phyloP scores from a whole-genome alignment of 2,888 invertebrate species.

The Formica aserva region DNA sequence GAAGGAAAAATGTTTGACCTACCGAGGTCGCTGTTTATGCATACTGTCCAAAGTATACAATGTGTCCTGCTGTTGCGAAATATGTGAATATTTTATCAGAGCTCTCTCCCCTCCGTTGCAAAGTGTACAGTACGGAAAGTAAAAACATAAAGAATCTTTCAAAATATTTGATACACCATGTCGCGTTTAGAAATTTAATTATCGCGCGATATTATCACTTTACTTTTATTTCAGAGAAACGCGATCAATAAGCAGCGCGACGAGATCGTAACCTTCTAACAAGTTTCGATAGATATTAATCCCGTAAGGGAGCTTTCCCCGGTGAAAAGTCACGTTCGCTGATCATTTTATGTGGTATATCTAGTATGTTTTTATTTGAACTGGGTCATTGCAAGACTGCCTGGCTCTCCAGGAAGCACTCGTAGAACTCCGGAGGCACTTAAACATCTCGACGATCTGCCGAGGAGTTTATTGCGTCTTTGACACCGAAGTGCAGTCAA shows the following conservation, averaged over 20 bases:
- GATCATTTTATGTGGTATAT: constrained; percentile 49
- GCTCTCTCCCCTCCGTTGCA: no score
- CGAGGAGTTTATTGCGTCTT: constrained; percentile 72
- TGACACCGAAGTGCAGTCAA: constrained; percentile 59
- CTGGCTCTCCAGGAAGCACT: constrained; percentile 69
- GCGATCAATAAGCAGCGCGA: background rate
- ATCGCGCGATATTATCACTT: background rate
- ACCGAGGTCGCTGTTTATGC: constrained; percentile 17
- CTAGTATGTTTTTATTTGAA: constrained; percentile 77
- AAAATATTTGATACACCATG: background rate
- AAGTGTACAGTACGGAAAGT: background rate
- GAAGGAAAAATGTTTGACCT: constrained; percentile 45
- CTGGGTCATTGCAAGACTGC: constrained; percentile 71
- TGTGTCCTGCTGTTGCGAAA: background rate
- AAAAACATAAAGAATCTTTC: background rate
- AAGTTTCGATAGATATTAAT: constrained; percentile 39
- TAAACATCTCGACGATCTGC: constrained; percentile 53
- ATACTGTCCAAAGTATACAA: background rate
- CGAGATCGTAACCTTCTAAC: constrained; percentile 16
- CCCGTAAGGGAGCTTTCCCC: constrained; percentile 21
- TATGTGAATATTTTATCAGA: constrained; percentile 19
- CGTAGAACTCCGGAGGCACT: constrained; percentile 64
- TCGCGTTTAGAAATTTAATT: constrained; percentile 26
- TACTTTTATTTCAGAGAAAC: background rate
- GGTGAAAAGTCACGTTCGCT: constrained; percentile 44